Evolutionary conservation across 2,113 vertebrate genomes (phyloP), one percentile per base, ranked within the genome.

Genomic region (Raja brachyura): DNA sequence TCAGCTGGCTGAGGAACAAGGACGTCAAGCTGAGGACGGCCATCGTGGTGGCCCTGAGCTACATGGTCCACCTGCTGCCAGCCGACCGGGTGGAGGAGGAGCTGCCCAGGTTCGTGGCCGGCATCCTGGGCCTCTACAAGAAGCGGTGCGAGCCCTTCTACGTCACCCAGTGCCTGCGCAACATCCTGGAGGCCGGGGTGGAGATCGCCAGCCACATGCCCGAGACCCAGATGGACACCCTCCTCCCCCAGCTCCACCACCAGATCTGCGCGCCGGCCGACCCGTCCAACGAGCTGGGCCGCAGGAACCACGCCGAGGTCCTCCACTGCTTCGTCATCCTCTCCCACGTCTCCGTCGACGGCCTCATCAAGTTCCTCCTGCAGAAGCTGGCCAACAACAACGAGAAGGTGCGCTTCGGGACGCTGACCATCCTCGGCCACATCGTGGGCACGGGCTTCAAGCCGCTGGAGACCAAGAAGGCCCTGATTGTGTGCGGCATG

Each of bases 141-240:
- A 99, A 98, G 96, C 98, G 97, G 14, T 94, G 95, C 0, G 98
- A 99, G 94, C 95, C 98, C 93, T 97, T 97, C 94, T 95, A 96
- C 75, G 96, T 98, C 31, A 99, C 98, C 94, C 96, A 98, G 98
- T 98, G 98, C 94, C 95, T 99, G 56, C 97, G 97, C 94, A 97
- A 98, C 95, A 97, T 99, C 93, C 95, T 99, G 0, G 97, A 98
- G 93, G 97, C 97, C 0, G 97, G 97, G 0, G 96, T 98, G 86
- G 96, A 95, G 74, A 97, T 98, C 93, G 96, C 98, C 56, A 99
- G 98, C 95, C 97, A 98, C 68, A 96, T 97, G 0, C 94, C 98
- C 76, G 98, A 99, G 61, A 94, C 95, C 3, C 98, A 98, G 94
- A 95, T 98, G 18, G 98, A 99, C 3, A 73, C 94, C 0, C 96